Base-by-base conservation (phyloP, 2,888 invertebrate genomes). In the Noctua comes region DNA sequence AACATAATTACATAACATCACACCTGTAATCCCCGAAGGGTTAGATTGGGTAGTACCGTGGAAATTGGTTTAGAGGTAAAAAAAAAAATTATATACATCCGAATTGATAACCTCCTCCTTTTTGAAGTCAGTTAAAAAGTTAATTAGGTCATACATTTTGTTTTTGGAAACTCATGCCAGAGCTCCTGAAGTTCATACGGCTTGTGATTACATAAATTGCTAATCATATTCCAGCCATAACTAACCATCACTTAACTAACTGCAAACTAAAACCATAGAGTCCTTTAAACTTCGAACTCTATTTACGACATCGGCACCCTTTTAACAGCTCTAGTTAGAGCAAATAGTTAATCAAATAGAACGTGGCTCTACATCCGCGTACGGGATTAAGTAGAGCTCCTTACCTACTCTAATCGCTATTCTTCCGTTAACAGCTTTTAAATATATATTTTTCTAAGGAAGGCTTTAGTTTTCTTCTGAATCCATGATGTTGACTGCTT, bases 321-420 rank as follows among this genome's bases (percentile, higher is more conserved):
- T 87, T 88, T 86, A 90, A 85, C 86, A 87, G 87, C 76, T 77
- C 90, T 86, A 80, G 86, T 89, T 89, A 87, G 84, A 85, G 83
- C 86, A 88, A 89, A 90, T 88, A 89, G 90, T 90, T 93, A 91
- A 92, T 93, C 92, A 93, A 92, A 92, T 90, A 90, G 88, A 91
- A 74, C 93, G 92, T 92, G 93, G 89, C 88, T 87, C 84, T 84
- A 89, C 88, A 85, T 83, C 81, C 82, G 79, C 75, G 77, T 78
- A 76, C 82, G 73, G 91, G 91, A 91, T 91, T 92, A 92, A 77
- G 86, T 80, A 73, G 83, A 88, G 88, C 88, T 88, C 75, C 87
- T 90, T 86, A 82, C 88, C 82, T 82, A 79, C 87, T 74, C 73
- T 86, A 79, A 90, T 83, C 79, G 80, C 13, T 64, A 87, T 88